Evolutionary conservation across 1,140 invertebrate genomes (phyloP).

Genomic region (Sipha flava): DNA sequence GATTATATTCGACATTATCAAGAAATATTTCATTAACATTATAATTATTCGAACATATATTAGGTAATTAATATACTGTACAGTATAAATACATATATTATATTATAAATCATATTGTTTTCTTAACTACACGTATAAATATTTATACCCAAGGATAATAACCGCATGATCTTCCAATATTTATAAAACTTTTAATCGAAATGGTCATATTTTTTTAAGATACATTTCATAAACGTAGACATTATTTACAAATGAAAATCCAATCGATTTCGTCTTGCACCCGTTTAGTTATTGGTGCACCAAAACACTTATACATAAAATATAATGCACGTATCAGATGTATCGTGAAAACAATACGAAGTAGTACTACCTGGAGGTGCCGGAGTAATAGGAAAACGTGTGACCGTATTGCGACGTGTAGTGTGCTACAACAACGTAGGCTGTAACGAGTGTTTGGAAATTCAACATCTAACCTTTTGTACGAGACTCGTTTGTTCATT

Average conservation of each 20-base stretch:
- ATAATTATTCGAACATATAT: too few relatives aligned
- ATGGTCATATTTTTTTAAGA: not conserved
- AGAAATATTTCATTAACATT: too few relatives aligned
- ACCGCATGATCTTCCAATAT: too few relatives aligned
- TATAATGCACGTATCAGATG: too few relatives aligned
- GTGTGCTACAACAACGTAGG: not conserved
- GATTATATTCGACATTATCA: too few relatives aligned
- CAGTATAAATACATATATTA: too few relatives aligned
- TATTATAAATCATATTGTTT: too few relatives aligned
- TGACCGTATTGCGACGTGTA: not conserved
- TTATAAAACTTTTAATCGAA: not conserved
- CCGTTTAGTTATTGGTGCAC: not conserved
- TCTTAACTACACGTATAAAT: not conserved
- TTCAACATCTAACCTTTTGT: not conserved
- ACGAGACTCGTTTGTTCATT: constrained; percentile 4
- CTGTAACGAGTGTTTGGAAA: constrained; percentile 8
- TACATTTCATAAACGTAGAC: not conserved
- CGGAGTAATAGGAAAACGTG: not conserved
- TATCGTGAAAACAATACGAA: not conserved
- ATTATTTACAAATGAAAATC: not conserved
- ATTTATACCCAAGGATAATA: not conserved
- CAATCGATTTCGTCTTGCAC: not conserved
- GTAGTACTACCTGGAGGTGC: not conserved
- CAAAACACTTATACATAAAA: not conserved
- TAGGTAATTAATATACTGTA: too few relatives aligned